Evolutionary conservation across 2,888 invertebrate genomes (phyloP).

Genomic region (Margaritifera margaritifera): DNA sequence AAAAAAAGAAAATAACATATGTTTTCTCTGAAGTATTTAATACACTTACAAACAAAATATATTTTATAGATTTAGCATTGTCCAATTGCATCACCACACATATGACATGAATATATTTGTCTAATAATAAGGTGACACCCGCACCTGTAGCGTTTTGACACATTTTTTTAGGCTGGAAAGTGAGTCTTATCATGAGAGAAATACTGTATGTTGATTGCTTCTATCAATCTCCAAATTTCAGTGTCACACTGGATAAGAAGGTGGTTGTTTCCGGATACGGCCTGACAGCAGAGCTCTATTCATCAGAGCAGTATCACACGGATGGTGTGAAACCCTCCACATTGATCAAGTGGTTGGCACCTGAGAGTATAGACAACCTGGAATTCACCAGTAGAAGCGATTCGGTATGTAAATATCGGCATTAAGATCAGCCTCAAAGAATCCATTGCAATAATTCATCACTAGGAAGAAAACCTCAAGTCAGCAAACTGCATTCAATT

Average conservation of each 20-base stretch:
- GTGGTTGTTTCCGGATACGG: slow-evolving; percentile 76
- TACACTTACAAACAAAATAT: no score
- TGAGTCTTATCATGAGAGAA: slow-evolving; percentile 13
- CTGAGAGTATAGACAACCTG: slow-evolving; percentile 72
- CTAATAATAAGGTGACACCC: no score
- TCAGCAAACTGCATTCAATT: no score
- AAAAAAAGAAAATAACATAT: no score
- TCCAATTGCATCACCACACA: no score
- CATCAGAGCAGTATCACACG: slow-evolving; percentile 73
- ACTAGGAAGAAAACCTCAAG: no score
- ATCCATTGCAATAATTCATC: no score
- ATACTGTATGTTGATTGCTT: slow-evolving; percentile 4
- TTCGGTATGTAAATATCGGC: slow-evolving; percentile 65
- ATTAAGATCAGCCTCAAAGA: no score
- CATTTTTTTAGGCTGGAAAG: not conserved
- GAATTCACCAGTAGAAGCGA: slow-evolving; percentile 71
- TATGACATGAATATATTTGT: no score
- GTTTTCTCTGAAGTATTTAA: no score
- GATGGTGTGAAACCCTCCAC: slow-evolving; percentile 68
- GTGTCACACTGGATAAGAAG: slow-evolving; percentile 70
- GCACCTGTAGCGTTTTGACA: not conserved
- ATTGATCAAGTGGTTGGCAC: slow-evolving; percentile 75
- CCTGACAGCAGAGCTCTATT: slow-evolving; percentile 74
- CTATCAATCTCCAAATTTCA: slow-evolving; percentile 37
- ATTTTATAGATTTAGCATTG: no score